Evolutionary conservation across 92 coral and sea anemone species (phyloP).

Genomic region (Phenganax stokvisi): DNA sequence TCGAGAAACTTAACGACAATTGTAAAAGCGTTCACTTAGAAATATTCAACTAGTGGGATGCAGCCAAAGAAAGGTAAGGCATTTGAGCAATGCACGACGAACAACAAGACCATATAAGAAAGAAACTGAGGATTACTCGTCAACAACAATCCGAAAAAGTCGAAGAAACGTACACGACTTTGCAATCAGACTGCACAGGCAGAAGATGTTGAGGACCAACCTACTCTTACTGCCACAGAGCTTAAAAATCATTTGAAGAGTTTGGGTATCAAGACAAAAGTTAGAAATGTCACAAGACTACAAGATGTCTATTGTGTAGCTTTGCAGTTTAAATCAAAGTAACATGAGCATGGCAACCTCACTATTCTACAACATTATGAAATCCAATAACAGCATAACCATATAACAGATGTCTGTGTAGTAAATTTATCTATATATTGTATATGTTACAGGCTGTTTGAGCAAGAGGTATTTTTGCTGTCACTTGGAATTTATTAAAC

Average conservation of each 20-base stretch:
- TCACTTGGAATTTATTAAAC: no score
- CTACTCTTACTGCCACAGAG: not conserved
- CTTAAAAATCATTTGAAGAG: not conserved
- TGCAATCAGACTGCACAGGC: not conserved
- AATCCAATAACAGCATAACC: no score
- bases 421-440: not conserved
- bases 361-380: no score
- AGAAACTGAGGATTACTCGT: constrained; percentile 6
- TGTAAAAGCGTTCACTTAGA: not conserved
- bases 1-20: not conserved
- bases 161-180: not conserved
- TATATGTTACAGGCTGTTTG: not conserved
- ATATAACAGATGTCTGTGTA: no score
- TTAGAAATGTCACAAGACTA: not conserved
- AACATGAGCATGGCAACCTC: not conserved
- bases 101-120: constrained; percentile 12
- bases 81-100: not conserved
- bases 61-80: not conserved
- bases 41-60: not conserved
- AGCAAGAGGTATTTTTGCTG: no score
- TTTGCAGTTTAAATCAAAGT: not conserved
- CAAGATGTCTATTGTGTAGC: not conserved
- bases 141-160: not conserved
- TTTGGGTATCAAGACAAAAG: constrained; percentile 5
- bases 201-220: not conserved